These are phyloP conservation scores for Zaprionus bogoriensis DNA, from an alignment of 2,888 invertebrate genomes.

Conservation along the genomic window DNA sequence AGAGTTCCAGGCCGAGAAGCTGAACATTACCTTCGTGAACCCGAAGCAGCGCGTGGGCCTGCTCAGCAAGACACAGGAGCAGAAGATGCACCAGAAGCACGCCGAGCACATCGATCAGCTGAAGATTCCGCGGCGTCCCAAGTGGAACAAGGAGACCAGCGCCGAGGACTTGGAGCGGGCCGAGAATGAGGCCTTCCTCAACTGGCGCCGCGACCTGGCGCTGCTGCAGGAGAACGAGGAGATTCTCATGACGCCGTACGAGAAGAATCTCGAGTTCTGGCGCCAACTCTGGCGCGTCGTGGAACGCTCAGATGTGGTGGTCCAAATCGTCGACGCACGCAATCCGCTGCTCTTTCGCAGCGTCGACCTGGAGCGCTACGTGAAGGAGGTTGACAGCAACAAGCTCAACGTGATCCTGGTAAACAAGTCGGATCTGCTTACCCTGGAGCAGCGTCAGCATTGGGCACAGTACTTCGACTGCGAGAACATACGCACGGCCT, in stretches of 20 bases:
- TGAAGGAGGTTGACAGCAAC: conserved; percentile 88
- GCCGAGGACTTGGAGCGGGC: conserved; percentile 90
- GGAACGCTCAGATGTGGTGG: conserved; percentile 96
- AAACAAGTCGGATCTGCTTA: conserved; percentile 98
- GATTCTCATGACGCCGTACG: conserved; percentile 96
- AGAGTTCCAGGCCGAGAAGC: conserved; percentile 95
- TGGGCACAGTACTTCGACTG: conserved; percentile 94
- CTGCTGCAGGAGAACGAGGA: conserved; percentile 91
- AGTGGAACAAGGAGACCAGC: conserved; percentile 89
- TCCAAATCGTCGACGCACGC: conserved; percentile 97
- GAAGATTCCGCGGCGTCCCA: conserved; percentile 93
- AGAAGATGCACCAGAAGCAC: conserved; percentile 84
- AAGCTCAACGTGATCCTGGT: conserved; percentile 93
- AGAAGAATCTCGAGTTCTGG: conserved; percentile 99
- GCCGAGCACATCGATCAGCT: conserved; percentile 86
- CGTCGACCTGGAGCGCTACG: conserved; percentile 94
- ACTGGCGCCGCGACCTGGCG: conserved; percentile 94
- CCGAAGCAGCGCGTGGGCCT: conserved; percentile 85
- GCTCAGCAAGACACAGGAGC: conserved; percentile 85
- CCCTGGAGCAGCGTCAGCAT: conserved; percentile 88
- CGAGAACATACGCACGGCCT: conserved; percentile 89
- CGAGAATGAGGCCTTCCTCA: conserved; percentile 93
- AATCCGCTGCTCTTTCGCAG: conserved; percentile 97
- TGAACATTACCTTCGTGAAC: conserved; percentile 91
- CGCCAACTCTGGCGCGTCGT: conserved; percentile 98